Evolutionary conservation across 2,797 vertebrate genomes (phyloP).

Genomic region (Poeciliopsis presidionis): DNA sequence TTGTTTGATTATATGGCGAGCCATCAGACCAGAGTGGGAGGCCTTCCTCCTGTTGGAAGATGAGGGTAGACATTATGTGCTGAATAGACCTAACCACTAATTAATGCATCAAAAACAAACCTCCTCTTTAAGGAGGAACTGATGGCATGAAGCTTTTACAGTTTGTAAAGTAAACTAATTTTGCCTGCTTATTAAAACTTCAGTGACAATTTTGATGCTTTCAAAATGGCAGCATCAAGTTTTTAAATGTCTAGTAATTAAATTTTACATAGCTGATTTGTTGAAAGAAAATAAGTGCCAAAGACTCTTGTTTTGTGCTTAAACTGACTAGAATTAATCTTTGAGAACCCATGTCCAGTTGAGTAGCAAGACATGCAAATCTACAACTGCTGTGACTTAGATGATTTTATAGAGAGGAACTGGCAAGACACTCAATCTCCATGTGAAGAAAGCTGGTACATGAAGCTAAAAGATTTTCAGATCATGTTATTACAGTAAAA

Average conservation of each 20-base stretch:
- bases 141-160: constrained; percentile 9
- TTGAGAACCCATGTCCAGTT: neutral
- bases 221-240: neutral
- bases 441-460: neutral
- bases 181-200: neutral
- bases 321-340: neutral
- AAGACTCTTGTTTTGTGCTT: neutral
- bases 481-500: neutral
- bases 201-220: neutral
- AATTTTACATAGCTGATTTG: neutral
- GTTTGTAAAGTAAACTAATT: constrained; percentile 29
- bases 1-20: constrained; percentile 79
- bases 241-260: neutral
- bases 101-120: constrained; percentile 39
- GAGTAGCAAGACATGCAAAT: neutral
- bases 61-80: constrained; percentile 11
- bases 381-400: neutral
- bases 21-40: constrained; percentile 83
- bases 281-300: neutral
- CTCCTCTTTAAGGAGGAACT: constrained; percentile 39
- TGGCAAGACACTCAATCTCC: neutral
- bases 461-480: neutral
- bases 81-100: constrained; percentile 1
- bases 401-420: neutral
- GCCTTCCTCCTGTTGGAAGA: constrained; percentile 82